Conservation (phyloP, 2,888 invertebrate genomes). For the Limenitis camilla region DNA sequence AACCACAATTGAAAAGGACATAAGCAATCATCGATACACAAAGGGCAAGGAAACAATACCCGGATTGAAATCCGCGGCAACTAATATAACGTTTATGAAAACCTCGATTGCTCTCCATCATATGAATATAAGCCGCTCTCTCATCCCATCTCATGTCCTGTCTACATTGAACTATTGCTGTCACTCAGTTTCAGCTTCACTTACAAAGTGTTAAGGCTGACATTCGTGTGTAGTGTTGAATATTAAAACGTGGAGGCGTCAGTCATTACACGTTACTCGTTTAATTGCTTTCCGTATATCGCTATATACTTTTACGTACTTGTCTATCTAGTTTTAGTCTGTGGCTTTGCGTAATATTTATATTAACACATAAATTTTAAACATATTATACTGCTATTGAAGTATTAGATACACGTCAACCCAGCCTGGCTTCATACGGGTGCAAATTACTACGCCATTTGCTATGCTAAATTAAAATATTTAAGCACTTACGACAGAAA, state of each 20-base stretch:
- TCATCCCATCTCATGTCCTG: constrained; percentile 19
- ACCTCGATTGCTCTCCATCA: constrained; percentile 14
- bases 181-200: background rate
- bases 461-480: too few relatives aligned
- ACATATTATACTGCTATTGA: too few relatives aligned
- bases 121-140: background rate
- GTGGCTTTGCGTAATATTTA: background rate
- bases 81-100: constrained; percentile 8
- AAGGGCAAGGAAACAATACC: constrained; percentile 8
- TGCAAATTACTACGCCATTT: background rate
- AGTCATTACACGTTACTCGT: constrained; percentile 53
- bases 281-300: constrained; percentile 50
- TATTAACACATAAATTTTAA: too few relatives aligned
- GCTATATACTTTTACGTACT: constrained; percentile 16
- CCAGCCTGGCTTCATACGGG: background rate
- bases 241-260: constrained; percentile 28
- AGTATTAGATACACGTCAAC: too few relatives aligned
- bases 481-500: too few relatives aligned
- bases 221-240: background rate
- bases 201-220: background rate
- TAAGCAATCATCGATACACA: constrained; percentile 4
- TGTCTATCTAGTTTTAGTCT: background rate
- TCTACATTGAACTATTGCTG: constrained; percentile 13
- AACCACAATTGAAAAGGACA: constrained; percentile 1
- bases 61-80: constrained; percentile 5